Percentiles rank a stretch among this genome's conserved stretches.
Evolutionary conservation across 2,888 invertebrate genomes (phyloP).

Genomic region (Polydrusus tereticollis): DNA sequence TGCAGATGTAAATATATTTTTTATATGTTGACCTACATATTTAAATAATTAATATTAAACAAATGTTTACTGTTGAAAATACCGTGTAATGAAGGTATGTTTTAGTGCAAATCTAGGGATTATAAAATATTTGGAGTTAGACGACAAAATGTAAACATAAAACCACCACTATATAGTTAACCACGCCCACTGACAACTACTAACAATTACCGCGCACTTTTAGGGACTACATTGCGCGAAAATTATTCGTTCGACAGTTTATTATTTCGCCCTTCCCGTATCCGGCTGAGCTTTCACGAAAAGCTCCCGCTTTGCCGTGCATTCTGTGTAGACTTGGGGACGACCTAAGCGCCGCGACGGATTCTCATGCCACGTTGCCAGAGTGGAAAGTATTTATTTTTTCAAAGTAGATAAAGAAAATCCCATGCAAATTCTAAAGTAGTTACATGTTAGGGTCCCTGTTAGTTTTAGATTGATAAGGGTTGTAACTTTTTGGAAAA

Average conservation of each 20-base stretch:
- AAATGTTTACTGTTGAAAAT: no score
- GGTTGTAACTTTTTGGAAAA: no score
- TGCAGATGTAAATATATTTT: no score
- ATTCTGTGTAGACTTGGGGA: slow-evolving; percentile 38
- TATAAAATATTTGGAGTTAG: background rate
- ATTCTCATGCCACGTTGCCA: slow-evolving; percentile 18
- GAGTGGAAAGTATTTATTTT: background rate
- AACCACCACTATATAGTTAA: background rate
- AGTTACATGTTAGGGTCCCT: no score
- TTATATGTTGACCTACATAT: no score
- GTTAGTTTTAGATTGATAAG: no score
- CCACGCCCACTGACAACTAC: background rate
- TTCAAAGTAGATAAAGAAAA: no score
- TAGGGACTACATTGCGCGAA: background rate
- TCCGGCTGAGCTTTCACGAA: slow-evolving; percentile 21
- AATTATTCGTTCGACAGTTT: background rate
- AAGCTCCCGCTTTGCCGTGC: slow-evolving; percentile 37
- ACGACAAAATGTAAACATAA: background rate
- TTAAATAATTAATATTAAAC: no score
- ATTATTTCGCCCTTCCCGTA: slow-evolving; percentile 21
- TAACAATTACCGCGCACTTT: background rate
- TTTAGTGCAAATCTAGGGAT: background rate
- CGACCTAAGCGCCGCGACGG: slow-evolving; percentile 39
- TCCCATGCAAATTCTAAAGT: no score
- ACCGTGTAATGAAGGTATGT: no score